A percentile compares a stretch with the other conserved stretches of the same genome.
These are phyloP conservation scores for Chlorodrepanis virens DNA, from an alignment of 2,113 vertebrate genomes.

Conservation along the genomic window DNA sequence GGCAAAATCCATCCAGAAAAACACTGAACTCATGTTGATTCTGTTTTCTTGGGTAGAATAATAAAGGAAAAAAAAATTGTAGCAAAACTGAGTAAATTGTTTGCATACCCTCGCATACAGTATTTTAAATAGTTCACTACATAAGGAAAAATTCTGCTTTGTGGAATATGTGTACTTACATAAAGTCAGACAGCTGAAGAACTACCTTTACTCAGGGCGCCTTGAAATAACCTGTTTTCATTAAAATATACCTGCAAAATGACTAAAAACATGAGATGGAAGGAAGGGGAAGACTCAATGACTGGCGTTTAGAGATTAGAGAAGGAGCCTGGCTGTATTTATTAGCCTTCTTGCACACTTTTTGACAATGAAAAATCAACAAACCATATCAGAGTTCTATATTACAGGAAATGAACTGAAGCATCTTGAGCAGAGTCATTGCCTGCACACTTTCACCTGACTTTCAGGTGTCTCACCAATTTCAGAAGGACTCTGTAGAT, in stretches of 20 bases:
- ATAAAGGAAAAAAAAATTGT: neutral
- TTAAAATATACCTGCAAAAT: neutral
- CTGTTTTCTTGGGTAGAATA: neutral
- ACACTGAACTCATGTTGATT: neutral
- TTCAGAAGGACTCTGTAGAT: slow-evolving; percentile 27
- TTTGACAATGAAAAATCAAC: slow-evolving; percentile 15
- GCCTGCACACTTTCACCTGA: neutral
- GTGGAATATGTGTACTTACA: neutral
- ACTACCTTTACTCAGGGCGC: neutral
- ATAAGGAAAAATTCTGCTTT: neutral
- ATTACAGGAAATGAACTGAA: slow-evolving; percentile 1
- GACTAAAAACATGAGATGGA: neutral
- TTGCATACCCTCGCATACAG: neutral
- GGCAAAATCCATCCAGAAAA: neutral
- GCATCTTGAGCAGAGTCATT: neutral
- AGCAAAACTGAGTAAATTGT: neutral
- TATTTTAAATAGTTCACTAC: neutral
- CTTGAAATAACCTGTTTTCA: neutral
- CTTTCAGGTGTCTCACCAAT: slow-evolving; percentile 1
- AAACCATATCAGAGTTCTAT: neutral
- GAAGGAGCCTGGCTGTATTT: neutral
- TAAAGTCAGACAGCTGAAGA: neutral
- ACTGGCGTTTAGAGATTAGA: neutral
- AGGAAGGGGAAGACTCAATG: neutral
- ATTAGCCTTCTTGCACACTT: neutral